Evolutionary conservation across 2,888 invertebrate genomes (phyloP), one percentile per base, ranked within the genome.

Genomic region (Rugalucina vietnamica): DNA sequence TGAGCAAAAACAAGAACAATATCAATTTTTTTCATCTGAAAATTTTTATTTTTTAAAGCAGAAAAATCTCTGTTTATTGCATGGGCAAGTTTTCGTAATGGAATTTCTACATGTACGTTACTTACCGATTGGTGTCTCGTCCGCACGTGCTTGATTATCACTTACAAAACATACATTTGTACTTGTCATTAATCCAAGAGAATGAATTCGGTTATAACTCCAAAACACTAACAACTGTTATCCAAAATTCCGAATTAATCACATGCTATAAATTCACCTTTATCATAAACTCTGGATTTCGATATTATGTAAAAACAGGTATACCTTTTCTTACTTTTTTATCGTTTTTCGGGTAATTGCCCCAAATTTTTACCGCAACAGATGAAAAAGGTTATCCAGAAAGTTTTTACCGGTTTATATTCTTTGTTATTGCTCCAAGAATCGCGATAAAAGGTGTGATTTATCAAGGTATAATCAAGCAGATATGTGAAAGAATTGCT

Each of bases 381-480:
- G 12, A 34, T 34, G n/a, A 10, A 65, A 65, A 10, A 2, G 10
- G 3, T 65, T 34, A 43, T 34, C 65, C 21, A 3, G 21, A 65
- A 29, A 34, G 2, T 34, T 14, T 27, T 27, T 34, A 18, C 65
- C 34, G 8, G 32, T 65, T 34, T 65, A 65, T 65, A 34, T 65
- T 65, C 65, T 18, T 65, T 34, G 65, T 65, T 65, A 32, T 65
- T 34, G 34, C 21, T 65, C 65, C 65, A 65, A 65, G n/a, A 34
- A 34, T 65, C 34, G 29, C 65, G 65, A 65, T 65, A 65, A 65
- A 65, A 65, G 65, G 65, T 65, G 65, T 21, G 34, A 65, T 34
- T 18, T 65, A 65, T 65, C 65, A 65, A 65, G 21, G 34, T 34
- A 34, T 65, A 65, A 65, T 65, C 65, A 65, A 65, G 65, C 24